Evolutionary conservation across 2,113 vertebrate genomes (phyloP).

Genomic region (Antigone vipio): DNA sequence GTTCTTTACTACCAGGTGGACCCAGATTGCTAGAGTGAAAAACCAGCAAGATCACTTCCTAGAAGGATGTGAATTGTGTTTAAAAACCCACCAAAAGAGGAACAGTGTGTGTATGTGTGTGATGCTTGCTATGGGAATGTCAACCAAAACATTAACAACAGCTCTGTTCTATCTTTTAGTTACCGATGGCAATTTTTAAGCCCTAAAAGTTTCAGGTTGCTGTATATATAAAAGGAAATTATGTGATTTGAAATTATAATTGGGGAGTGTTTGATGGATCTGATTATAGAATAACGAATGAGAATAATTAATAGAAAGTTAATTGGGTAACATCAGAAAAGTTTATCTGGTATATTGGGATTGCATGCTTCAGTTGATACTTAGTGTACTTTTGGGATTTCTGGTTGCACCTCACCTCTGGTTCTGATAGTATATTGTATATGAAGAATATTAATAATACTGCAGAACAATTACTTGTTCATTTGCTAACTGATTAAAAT

Average conservation of each 20-base stretch:
- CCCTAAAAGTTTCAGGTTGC: background rate
- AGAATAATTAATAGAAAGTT: slow-evolving; percentile 76
- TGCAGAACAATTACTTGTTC: slow-evolving; percentile 80
- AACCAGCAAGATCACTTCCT: background rate
- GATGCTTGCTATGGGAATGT: background rate
- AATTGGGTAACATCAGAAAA: slow-evolving; percentile 72
- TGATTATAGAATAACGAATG: slow-evolving; percentile 65
- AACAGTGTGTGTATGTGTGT: background rate
- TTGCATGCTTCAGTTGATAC: slow-evolving; percentile 70
- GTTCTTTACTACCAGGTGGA: background rate
- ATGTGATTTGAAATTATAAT: slow-evolving; percentile 60
- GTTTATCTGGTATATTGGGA: slow-evolving; percentile 70
- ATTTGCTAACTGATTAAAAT: slow-evolving; percentile 82
- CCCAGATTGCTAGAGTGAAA: background rate
- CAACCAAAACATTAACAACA: background rate
- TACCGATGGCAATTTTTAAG: background rate
- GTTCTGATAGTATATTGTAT: slow-evolving; percentile 72
- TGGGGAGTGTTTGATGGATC: slow-evolving; percentile 34
- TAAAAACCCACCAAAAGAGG: background rate
- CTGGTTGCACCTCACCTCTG: slow-evolving; percentile 66
- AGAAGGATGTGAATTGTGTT: background rate
- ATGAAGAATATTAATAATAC: slow-evolving; percentile 80
- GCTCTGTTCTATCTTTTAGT: background rate
- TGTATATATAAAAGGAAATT: slow-evolving; percentile 40
- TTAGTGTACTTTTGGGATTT: slow-evolving; percentile 69